These are phyloP conservation scores for Neoarius graeffei DNA, from an alignment of 2,113 vertebrate species.

Conservation along the genomic window DNA sequence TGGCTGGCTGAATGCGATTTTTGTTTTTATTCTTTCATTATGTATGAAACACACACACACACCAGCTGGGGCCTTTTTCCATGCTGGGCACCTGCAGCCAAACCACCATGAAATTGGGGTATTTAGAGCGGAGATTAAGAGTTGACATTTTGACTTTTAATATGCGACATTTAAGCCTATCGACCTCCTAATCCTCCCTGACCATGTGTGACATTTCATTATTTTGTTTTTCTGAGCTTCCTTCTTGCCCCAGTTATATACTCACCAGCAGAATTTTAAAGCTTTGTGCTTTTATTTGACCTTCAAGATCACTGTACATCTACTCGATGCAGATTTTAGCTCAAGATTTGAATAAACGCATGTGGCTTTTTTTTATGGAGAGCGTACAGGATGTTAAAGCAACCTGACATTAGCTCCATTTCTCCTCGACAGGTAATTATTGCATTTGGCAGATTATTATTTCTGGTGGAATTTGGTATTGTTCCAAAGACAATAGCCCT, in stretches of 20 bases:
- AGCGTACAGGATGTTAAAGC: background rate
- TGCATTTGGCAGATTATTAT: background rate
- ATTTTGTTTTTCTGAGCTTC: slow-evolving; percentile 36
- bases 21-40: background rate
- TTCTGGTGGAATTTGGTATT: background rate
- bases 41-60: background rate
- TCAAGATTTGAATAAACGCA: background rate
- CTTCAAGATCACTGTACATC: background rate
- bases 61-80: slow-evolving; percentile 9
- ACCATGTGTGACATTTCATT: slow-evolving; percentile 55
- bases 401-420: background rate
- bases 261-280: background rate
- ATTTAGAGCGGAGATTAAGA: slow-evolving; percentile 54
- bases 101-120: slow-evolving; percentile 52
- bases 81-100: slow-evolving; percentile 47
- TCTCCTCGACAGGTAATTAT: background rate
- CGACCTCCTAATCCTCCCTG: slow-evolving; percentile 47
- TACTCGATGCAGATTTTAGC: background rate
- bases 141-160: slow-evolving; percentile 56
- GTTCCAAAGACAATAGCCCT: background rate
- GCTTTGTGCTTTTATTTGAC: background rate
- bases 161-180: slow-evolving; percentile 46
- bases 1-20: background rate
- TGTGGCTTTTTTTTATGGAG: too few species aligned
- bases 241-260: background rate